Evolutionary conservation across 2,113 vertebrate genomes (phyloP), one percentile per base, ranked within the genome.

Genomic region (Cephalophus harveyi): DNA sequence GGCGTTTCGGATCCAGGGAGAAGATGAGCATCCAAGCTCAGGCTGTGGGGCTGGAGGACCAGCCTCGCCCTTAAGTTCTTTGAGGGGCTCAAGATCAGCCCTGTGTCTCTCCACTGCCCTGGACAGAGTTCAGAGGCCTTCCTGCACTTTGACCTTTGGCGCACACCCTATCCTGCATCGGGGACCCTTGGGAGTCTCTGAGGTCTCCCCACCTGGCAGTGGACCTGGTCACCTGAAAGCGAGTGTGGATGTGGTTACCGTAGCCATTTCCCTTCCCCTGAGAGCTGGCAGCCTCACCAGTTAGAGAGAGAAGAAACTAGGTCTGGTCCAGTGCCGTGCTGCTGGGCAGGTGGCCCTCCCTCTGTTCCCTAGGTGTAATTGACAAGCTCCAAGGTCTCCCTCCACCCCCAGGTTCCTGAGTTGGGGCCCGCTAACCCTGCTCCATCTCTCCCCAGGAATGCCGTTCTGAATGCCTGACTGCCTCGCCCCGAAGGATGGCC

Each of bases 401-500:
- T 86, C 19, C 7, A 25, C 82, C 87, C 46, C 62, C 84, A 78
- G 83, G 86, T 52, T 89, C 54, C 91, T 79, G 55, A 96, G 88
- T 89, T 86, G 79, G 94, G 95, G 96, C 71, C 93, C 60, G 52
- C 94, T 96, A 94, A 97, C 94, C 93, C 96, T 96, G 91, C 97
- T 97, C 94, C 83, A 0, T 98, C 94, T 98, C 95, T 98, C 97
- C 91, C 89, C 81, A 98, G 98, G 98, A 96, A 97, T 96, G 97
- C 97, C 2, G 93, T 97, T 95, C 76, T 98, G 98, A 98, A 97
- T 97, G 98, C 97, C 97, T 98, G 98, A 98, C 97, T 93, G 93
- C 97, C 97, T 97, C 92, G 9, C 96, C 97, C 96, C 2, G 97
- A 97, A 98, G 97, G 97, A 98, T 98, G 98, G 98, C 98, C 97